phyloP scores from a whole-genome alignment of 2,113 vertebrate genomes.

The Larimichthys crocea region DNA sequence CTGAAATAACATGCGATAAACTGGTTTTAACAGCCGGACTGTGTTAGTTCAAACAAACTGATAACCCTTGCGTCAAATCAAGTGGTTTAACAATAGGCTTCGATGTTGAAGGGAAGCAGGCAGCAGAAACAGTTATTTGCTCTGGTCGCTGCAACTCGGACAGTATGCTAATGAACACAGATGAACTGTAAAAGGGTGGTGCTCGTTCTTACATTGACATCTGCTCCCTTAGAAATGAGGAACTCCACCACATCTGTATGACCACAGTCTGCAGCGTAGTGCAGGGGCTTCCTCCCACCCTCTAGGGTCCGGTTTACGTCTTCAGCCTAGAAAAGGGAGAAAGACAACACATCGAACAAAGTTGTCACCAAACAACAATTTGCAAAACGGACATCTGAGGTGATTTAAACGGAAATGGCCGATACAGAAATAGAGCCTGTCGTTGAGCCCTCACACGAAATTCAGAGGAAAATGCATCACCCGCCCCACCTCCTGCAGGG shows the following conservation, averaged over 20 bases:
- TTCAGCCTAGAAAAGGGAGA: conserved; percentile 83
- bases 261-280: conserved; percentile 94
- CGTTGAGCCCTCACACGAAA: background rate
- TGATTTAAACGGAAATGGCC: background rate
- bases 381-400: background rate
- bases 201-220: conserved; percentile 90
- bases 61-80: background rate
- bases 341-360: conserved; percentile 16
- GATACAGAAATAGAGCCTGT: background rate
- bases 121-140: background rate
- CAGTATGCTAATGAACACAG: conserved; percentile 44
- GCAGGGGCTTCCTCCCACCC: conserved; percentile 93
- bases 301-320: conserved; percentile 94
- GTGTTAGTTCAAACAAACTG: conserved; percentile 15
- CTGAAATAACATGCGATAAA: conserved; percentile 8
- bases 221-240: conserved; percentile 94
- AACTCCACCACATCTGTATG: conserved; percentile 91
- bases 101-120: background rate
- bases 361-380: background rate
- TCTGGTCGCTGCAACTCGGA: background rate
- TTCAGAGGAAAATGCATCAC: background rate
- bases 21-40: background rate
- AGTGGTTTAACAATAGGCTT: background rate
- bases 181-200: background rate
- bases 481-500: conserved; percentile 1